phyloP scores from a whole-genome alignment of 92 coral and sea anemone genomes.

The Porites lobata region DNA sequence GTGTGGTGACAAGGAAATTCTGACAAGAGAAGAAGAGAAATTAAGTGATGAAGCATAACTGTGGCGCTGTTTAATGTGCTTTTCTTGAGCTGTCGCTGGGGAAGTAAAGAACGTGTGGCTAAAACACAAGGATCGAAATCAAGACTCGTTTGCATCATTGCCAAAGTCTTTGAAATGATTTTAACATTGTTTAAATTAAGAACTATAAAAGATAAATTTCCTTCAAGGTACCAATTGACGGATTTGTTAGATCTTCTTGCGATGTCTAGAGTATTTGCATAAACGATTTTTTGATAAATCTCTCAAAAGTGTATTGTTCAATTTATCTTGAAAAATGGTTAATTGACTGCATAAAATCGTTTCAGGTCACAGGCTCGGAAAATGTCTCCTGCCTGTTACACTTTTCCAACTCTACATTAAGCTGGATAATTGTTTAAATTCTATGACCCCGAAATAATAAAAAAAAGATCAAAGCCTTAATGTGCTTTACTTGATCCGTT shows the following conservation, averaged over 20 bases:
- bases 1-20: too few species aligned
- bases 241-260: background rate
- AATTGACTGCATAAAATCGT: too few species aligned
- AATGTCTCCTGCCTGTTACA: too few species aligned
- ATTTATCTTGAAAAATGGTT: too few species aligned
- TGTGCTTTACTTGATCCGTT: background rate
- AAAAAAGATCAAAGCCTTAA: background rate
- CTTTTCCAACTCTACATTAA: background rate
- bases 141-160: too few species aligned
- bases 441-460: background rate
- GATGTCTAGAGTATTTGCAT: background rate
- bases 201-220: slow-evolving; percentile 11
- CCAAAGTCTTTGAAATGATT: background rate
- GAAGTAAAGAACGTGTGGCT: too few species aligned
- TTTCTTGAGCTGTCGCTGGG: too few species aligned
- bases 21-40: too few species aligned
- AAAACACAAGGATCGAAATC: too few species aligned
- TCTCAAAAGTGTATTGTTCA: background rate
- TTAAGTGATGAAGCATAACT: too few species aligned
- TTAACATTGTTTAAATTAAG: background rate
- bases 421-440: background rate
- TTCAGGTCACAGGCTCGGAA: too few species aligned
- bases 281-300: slow-evolving; percentile 16
- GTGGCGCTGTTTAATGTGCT: too few species aligned
- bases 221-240: background rate